Evolutionary conservation across 2,888 invertebrate genomes (phyloP), one percentile per base, ranked within the genome.

Genomic region (Drosophila trichaetosa): DNA sequence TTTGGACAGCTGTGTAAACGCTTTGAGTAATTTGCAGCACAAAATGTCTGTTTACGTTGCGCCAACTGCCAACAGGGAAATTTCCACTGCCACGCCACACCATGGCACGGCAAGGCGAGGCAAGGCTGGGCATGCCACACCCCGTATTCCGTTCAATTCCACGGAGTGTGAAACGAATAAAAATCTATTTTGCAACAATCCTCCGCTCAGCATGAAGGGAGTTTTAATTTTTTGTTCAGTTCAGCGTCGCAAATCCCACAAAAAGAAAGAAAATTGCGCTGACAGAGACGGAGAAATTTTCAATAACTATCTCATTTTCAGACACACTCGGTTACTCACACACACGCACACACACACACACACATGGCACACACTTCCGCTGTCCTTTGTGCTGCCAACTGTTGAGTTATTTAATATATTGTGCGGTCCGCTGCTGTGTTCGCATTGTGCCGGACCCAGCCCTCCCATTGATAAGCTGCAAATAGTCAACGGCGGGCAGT

Each of bases 361-460:
- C 29, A 21, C 46, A 21, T 42, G 54, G 24, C 34, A 57, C 40
- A 75, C 16, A 24, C 53, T 67, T 66, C 48, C 64, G 68, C 38
- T 69, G 71, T 51, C 71, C 53, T 73, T 74, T 67, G 69, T 79
- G 83, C 62, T 69, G 66, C 66, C 83, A 81, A 81, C 81, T 83
- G 84, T 81, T 83, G 79, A 81, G 72, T 84, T 75, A 82, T 82
- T 78, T 80, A 71, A 69, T 77, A 67, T 77, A 69, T 81, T 73
- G 77, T 69, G 54, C 61, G 48, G 29, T 62, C 48, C 52, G 52
- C 18, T 53, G n/a, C 21, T 36, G 53, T 31, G 8, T 51, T 64
- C 36, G 60, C 42, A 59, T 60, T 54, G 52, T 65, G 48, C 62
- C 61, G 63, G 63, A 69, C 67, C 53, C 53, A 59, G 70, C 48